A percentile compares a stretch with the other conserved stretches of the same genome.
Evolutionary conservation across 1,140 invertebrate genomes (phyloP).

Genomic region (Chironomus striatipennis): DNA sequence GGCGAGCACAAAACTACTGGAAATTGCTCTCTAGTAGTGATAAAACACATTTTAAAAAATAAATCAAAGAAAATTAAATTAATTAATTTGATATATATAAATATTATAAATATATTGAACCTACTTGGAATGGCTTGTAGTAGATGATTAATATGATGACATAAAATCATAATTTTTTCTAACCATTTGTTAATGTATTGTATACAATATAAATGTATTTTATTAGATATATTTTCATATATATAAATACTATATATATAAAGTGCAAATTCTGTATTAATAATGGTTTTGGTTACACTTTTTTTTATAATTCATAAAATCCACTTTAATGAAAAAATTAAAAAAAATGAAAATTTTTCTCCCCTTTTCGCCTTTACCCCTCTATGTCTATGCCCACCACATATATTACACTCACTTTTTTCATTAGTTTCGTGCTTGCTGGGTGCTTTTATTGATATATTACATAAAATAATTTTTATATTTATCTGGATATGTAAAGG

Average conservation of each 20-base stretch:
- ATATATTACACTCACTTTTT: not conserved
- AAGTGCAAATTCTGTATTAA: constrained; percentile 2
- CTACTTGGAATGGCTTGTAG: not conserved
- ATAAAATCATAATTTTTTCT: not conserved
- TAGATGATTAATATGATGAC: not conserved
- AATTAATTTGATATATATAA: not conserved
- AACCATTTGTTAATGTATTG: not conserved
- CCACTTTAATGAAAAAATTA: not conserved
- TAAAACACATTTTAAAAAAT: too few relatives aligned
- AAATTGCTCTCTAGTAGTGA: constrained; percentile 4
- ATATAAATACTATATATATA: not conserved
- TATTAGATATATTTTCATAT: not conserved
- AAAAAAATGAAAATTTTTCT: not conserved
- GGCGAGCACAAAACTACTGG: constrained; percentile 20
- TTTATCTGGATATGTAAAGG: constrained; percentile 18
- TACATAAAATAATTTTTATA: not conserved
- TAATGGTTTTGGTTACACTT: constrained; percentile 12
- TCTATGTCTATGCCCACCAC: constrained; percentile 1
- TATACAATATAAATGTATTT: not conserved
- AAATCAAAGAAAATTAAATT: too few relatives aligned
- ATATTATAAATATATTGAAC: not conserved
- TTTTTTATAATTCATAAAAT: not conserved
- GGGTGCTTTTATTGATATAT: not conserved
- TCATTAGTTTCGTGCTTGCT: constrained; percentile 22
- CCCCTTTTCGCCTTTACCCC: not conserved